phyloP scores from a whole-genome alignment of 2,888 invertebrate genomes.

The Caenorhabditis sp. region DNA sequence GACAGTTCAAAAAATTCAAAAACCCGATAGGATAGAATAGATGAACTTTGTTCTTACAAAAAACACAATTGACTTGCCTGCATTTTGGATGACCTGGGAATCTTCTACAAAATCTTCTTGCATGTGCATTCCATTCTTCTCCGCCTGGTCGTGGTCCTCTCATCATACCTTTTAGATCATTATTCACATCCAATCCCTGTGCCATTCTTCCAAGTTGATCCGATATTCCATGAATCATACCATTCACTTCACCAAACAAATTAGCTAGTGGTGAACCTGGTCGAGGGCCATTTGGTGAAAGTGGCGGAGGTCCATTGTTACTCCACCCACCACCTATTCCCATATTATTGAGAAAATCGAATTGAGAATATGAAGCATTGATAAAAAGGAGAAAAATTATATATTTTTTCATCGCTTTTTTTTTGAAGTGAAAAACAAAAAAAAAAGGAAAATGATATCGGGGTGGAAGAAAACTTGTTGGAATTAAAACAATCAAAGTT shows the following conservation, averaged over 20 bases:
- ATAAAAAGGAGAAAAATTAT: background rate
- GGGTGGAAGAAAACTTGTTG: background rate
- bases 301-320: constrained; percentile 19
- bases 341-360: constrained; percentile 37
- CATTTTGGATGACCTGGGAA: constrained; percentile 54
- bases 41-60: background rate
- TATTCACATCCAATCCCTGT: constrained; percentile 25
- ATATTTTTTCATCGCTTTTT: background rate
- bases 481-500: background rate
- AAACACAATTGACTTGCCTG: constrained; percentile 20
- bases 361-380: constrained; percentile 8
- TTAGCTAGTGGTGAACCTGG: constrained; percentile 24
- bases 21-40: no score
- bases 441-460: background rate
- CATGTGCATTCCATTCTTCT: constrained; percentile 41
- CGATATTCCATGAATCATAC: constrained; percentile 22
- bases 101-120: constrained; percentile 45
- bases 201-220: constrained; percentile 26
- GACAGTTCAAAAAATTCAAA: no score
- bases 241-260: constrained; percentile 18
- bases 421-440: background rate
- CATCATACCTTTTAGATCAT: constrained; percentile 29
- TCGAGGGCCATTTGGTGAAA: constrained; percentile 9
- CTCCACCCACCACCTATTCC: constrained; percentile 22
- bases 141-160: constrained; percentile 32